These are phyloP conservation scores for Mallotus villosus DNA, from an alignment of 2,797 vertebrate genomes.

Conservation along the genomic window DNA sequence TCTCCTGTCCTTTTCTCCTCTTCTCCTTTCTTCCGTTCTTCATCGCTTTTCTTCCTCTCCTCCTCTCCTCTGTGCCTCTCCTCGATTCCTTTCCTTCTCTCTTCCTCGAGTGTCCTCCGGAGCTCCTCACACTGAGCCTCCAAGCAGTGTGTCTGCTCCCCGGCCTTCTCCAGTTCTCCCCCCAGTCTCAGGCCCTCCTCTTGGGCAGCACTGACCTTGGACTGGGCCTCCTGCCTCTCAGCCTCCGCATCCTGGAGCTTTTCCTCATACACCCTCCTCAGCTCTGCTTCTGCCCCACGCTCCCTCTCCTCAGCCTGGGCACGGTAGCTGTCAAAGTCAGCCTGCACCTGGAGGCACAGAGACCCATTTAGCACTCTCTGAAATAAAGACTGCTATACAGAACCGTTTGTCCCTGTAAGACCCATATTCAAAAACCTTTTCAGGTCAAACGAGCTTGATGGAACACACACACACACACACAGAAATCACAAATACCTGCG, in stretches of 20 bases:
- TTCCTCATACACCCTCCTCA: conserved; percentile 77
- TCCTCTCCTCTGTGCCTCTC: conserved; percentile 27
- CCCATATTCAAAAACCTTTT: background rate
- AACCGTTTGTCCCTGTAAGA: background rate
- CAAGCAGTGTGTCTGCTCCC: conserved; percentile 66
- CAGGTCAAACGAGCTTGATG: background rate
- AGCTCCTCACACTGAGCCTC: conserved; percentile 66
- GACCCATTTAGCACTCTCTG: background rate
- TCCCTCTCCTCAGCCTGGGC: conserved; percentile 78
- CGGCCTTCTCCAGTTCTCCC: conserved; percentile 64
- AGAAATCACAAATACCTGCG: conserved; percentile 67
- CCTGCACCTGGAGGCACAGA: conserved; percentile 63
- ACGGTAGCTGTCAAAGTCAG: conserved; percentile 68
- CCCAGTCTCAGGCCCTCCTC: conserved; percentile 62
- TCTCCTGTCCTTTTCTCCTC: conserved; percentile 52
- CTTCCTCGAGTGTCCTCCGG: conserved; percentile 58
- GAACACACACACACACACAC: background rate
- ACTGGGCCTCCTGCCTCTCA: conserved; percentile 68
- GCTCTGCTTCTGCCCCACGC: conserved; percentile 69
- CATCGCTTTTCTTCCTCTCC: conserved; percentile 48
- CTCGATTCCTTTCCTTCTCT: conserved; percentile 36
- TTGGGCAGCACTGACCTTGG: conserved; percentile 52
- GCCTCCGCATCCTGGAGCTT: conserved; percentile 67
- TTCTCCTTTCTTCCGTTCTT: conserved; percentile 35
- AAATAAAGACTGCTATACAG: background rate